Percentiles rank a stretch among this genome's conserved stretches.
Evolutionary conservation across 1,140 invertebrate genomes (phyloP).

Genomic region (Ylistrum balloti): DNA sequence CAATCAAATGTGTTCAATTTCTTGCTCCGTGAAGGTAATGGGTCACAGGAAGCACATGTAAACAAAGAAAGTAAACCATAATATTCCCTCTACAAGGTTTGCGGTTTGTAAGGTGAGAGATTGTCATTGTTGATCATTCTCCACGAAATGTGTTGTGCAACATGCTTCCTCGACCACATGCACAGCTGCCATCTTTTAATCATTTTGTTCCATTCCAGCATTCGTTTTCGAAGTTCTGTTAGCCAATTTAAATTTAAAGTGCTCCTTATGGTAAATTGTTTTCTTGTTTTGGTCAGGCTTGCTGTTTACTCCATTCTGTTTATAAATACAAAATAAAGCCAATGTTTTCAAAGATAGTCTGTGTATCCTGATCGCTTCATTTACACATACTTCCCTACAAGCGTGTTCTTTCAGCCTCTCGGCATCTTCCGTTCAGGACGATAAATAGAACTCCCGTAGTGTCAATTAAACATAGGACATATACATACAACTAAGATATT

Average conservation of each 20-base stretch:
- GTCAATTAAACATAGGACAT: no score
- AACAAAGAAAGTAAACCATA: constrained; percentile 63
- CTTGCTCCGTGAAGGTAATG: constrained; percentile 50
- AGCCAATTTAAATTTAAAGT: not conserved
- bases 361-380: no score
- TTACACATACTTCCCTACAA: no score
- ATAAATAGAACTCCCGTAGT: no score
- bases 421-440: no score
- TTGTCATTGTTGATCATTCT: not conserved
- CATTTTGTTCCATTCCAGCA: constrained; percentile 4
- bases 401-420: no score
- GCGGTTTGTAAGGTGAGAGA: not conserved
- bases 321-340: no score
- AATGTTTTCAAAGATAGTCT: no score
- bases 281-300: no score
- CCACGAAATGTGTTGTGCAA: constrained; percentile 21
- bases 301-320: no score
- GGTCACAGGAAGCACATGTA: constrained; percentile 72
- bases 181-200: not conserved
- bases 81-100: constrained; percentile 16
- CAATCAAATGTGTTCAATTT: not conserved
- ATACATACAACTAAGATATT: no score
- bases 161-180: constrained; percentile 42
- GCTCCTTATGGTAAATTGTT: no score
- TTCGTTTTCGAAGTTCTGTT: not conserved